These are phyloP conservation scores for Thunnus thynnus DNA, from an alignment of 2,113 vertebrate species.

Conservation along the genomic window DNA sequence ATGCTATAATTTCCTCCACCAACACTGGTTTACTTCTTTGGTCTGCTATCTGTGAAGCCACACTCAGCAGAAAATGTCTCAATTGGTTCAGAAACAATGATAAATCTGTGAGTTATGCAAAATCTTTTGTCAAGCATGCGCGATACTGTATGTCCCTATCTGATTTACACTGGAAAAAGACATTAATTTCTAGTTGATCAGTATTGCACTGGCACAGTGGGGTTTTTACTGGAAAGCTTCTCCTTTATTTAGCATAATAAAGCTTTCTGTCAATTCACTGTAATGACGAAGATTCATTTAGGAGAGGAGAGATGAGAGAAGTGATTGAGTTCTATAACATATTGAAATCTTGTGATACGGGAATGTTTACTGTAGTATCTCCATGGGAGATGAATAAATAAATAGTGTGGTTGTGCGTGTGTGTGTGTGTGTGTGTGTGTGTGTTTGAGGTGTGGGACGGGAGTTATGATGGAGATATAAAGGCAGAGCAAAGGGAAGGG, in stretches of 20 bases:
- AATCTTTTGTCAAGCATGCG: constrained; percentile 50
- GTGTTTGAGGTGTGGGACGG: neutral
- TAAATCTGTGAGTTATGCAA: constrained; percentile 54
- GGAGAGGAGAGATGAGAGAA: neutral
- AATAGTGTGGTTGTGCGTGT: neutral
- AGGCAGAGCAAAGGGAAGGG: neutral
- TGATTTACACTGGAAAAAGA: constrained; percentile 22
- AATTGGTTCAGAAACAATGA: constrained; percentile 29
- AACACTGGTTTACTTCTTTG: constrained; percentile 4
- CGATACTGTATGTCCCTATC: constrained; percentile 18
- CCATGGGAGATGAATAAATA: constrained; percentile 35
- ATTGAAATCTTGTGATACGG: constrained; percentile 14
- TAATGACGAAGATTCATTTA: constrained; percentile 18
- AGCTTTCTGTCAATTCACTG: constrained; percentile 4
- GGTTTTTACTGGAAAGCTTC: neutral
- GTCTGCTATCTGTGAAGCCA: constrained; percentile 19
- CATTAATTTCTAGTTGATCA: constrained; percentile 30
- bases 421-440: no score
- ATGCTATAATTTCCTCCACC: neutral
- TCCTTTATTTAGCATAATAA: constrained; percentile 6
- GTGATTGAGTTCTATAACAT: neutral
- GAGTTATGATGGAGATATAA: constrained; percentile 20
- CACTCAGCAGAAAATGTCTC: constrained; percentile 48
- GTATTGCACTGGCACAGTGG: constrained; percentile 9
- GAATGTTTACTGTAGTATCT: constrained; percentile 14